Conservation (phyloP, 2,888 invertebrate species). For the Nipponacmea schrenckii region DNA sequence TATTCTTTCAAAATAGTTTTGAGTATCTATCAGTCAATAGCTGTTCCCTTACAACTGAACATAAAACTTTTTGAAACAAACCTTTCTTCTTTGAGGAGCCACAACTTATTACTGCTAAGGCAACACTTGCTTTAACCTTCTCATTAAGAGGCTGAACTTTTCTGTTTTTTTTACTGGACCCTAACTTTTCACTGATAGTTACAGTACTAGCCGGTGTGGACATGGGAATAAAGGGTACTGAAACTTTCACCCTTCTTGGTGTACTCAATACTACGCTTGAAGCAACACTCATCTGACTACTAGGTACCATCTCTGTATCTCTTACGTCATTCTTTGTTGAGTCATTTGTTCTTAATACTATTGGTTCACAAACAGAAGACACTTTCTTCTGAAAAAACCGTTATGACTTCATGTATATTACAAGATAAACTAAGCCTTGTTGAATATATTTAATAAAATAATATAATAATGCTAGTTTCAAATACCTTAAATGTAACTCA, state of each 20-base stretch:
- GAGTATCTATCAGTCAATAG: too few relatives aligned
- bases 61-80: too few relatives aligned
- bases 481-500: too few relatives aligned
- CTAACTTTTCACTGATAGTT: not conserved
- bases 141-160: not conserved
- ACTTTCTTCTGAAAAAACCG: slow-evolving; percentile 24
- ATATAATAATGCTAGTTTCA: too few relatives aligned
- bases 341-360: not conserved
- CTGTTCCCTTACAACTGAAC: too few relatives aligned
- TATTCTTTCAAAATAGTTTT: too few relatives aligned
- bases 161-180: not conserved
- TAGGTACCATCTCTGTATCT: not conserved
- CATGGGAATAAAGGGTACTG: slow-evolving; percentile 46
- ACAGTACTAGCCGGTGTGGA: slow-evolving; percentile 27
- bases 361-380: slow-evolving; percentile 19
- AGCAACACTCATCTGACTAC: not conserved
- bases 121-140: not conserved
- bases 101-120: not conserved
- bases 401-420: not conserved
- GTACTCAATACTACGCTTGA: not conserved
- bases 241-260: slow-evolving; percentile 36
- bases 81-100: not conserved
- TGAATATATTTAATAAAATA: too few relatives aligned
- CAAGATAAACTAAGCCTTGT: too few relatives aligned
- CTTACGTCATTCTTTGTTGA: not conserved